Conservation (phyloP, 2,797 vertebrate species). For the Eleutherodactylus coqui region DNA sequence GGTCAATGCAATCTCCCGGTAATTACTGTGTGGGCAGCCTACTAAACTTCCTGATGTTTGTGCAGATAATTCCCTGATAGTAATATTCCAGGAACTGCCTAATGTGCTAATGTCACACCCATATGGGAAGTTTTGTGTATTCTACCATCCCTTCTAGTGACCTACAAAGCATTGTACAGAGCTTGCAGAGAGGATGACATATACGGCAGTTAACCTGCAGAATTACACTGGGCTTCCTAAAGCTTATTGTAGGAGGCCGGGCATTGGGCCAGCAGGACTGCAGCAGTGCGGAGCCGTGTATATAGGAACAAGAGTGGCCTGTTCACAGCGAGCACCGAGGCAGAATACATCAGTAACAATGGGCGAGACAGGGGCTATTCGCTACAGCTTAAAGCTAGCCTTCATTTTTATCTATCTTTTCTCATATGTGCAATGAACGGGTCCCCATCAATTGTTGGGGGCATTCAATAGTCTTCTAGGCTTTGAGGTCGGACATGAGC, state of each 20-base stretch:
- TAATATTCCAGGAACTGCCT: conserved; percentile 19
- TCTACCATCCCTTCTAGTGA: conserved; percentile 40
- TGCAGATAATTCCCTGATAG: not conserved
- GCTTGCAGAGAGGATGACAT: conserved; percentile 32
- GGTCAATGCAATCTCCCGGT: conserved; percentile 6
- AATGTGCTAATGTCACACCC: conserved; percentile 34
- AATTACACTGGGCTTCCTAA: conserved; percentile 55
- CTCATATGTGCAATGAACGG: not conserved
- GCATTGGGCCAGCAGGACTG: conserved; percentile 24
- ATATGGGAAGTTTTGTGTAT: conserved; percentile 33
- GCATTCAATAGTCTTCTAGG: not conserved
- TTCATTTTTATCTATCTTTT: not conserved
- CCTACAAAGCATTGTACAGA: conserved; percentile 43
- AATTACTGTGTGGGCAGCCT: conserved; percentile 7
- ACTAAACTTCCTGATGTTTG: conserved; percentile 31
- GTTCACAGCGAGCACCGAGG: not conserved
- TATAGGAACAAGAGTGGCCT: not conserved
- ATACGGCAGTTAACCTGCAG: conserved; percentile 26
- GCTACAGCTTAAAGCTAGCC: not conserved
- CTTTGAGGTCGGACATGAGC: not conserved
- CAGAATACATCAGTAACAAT: not conserved
- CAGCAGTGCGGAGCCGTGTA: not conserved
- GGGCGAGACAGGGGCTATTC: not conserved
- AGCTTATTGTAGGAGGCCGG: conserved; percentile 56
- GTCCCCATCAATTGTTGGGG: not conserved